phyloP scores from a whole-genome alignment of 2,888 invertebrate genomes.

The Stenurella melanura region DNA sequence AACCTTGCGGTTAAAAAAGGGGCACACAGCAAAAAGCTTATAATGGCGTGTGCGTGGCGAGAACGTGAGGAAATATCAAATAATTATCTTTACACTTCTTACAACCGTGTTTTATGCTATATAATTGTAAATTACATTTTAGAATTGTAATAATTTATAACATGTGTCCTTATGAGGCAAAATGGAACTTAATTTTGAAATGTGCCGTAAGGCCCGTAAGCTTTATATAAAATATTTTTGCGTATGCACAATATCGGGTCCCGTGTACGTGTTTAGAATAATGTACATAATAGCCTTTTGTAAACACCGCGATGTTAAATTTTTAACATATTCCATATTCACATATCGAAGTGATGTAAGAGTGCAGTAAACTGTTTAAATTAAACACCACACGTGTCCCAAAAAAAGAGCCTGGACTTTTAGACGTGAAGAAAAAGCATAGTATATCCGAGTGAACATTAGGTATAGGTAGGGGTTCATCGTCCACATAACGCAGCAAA shows the following conservation, averaged over 20 bases:
- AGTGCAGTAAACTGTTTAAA: background rate
- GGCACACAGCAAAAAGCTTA: slow-evolving; percentile 33
- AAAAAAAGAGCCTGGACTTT: too few relatives aligned
- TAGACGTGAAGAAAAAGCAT: too few relatives aligned
- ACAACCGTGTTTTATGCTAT: background rate
- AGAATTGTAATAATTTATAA: background rate
- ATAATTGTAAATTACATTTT: slow-evolving; percentile 1
- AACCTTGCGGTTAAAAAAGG: slow-evolving; percentile 41
- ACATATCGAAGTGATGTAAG: background rate
- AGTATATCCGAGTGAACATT: too few relatives aligned
- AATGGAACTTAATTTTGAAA: background rate
- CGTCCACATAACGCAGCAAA: too few relatives aligned
- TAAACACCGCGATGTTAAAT: background rate
- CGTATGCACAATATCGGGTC: slow-evolving; percentile 1
- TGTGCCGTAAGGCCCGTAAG: background rate
- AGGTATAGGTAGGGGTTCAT: too few relatives aligned
- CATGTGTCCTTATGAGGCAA: background rate
- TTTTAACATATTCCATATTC: background rate
- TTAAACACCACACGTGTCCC: too few relatives aligned
- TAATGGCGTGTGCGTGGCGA: background rate
- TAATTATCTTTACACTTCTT: slow-evolving; percentile 10
- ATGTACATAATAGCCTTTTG: background rate
- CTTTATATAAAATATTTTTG: background rate
- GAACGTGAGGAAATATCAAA: slow-evolving; percentile 29
- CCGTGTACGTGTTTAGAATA: background rate